phyloP scores from a whole-genome alignment of 1,140 invertebrate genomes.

The Temnothorax nylanderi region DNA sequence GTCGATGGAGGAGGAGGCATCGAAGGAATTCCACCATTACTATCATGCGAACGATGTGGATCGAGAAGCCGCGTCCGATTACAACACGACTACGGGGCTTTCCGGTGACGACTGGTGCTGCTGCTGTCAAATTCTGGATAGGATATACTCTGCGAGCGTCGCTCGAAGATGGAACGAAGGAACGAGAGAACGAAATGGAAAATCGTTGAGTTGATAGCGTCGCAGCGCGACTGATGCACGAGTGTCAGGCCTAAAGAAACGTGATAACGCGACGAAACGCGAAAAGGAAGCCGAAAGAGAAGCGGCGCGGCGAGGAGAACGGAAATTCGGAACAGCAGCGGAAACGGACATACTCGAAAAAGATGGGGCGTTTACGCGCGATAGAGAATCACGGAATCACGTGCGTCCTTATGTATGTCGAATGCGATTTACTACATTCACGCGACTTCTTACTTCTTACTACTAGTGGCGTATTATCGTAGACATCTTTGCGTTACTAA shows the following conservation, averaged over 20 bases:
- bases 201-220: constrained; percentile 43
- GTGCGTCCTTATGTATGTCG: constrained; percentile 48
- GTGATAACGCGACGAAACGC: constrained; percentile 38
- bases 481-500: constrained; percentile 73
- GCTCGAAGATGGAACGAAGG: constrained; percentile 52
- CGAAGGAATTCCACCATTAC: background rate
- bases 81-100: constrained; percentile 3
- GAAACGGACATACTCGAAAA: background rate
- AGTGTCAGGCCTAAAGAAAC: constrained; percentile 70
- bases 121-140: constrained; percentile 17
- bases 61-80: background rate
- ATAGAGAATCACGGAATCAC: constrained; percentile 29
- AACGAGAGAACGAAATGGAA: constrained; percentile 52
- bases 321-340: constrained; percentile 9
- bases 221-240: constrained; percentile 53
- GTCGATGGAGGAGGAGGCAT: background rate
- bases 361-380: background rate
- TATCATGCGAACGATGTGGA: background rate
- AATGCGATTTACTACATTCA: constrained; percentile 56
- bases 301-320: background rate
- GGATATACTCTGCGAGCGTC: constrained; percentile 1
- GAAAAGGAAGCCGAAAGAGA: constrained; percentile 7
- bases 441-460: constrained; percentile 58
- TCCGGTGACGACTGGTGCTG: constrained; percentile 6
- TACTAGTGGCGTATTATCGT: constrained; percentile 47